phyloP scores from a whole-genome alignment of 2,888 invertebrate genomes.

The Calameuta idolon region DNA sequence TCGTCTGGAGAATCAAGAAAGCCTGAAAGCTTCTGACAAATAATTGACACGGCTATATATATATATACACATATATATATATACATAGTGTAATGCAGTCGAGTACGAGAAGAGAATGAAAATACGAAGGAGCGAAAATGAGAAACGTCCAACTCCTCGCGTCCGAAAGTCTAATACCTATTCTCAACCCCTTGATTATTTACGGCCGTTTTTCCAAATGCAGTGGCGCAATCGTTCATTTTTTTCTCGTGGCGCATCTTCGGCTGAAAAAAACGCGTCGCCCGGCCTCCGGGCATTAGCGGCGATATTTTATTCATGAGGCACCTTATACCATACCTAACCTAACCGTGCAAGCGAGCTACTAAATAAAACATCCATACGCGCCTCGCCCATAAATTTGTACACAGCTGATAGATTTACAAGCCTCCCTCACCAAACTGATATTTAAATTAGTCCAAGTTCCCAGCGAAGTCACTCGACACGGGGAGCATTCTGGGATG shows the following conservation, averaged over 20 bases:
- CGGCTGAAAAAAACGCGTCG: slow-evolving; percentile 59
- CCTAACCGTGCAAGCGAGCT: slow-evolving; percentile 52
- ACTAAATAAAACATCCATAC: slow-evolving; percentile 66
- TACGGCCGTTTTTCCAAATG: slow-evolving; percentile 55
- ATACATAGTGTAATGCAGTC: background rate
- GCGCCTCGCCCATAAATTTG: slow-evolving; percentile 63
- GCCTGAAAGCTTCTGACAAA: background rate
- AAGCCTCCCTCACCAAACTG: slow-evolving; percentile 63
- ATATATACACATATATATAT: background rate
- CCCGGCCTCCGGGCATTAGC: slow-evolving; percentile 63
- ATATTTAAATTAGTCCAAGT: slow-evolving; percentile 67
- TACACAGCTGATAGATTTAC: slow-evolving; percentile 65
- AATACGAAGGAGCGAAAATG: background rate
- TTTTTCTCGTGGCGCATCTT: slow-evolving; percentile 48
- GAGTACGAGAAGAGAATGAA: background rate
- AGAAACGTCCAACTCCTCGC: slow-evolving; percentile 2
- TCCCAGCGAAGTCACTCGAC: slow-evolving; percentile 46
- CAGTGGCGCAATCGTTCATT: slow-evolving; percentile 55
- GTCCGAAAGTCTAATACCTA: slow-evolving; percentile 6
- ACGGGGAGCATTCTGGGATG: background rate
- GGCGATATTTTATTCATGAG: slow-evolving; percentile 67
- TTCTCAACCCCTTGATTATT: slow-evolving; percentile 44
- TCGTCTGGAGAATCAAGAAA: background rate
- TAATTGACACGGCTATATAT: background rate
- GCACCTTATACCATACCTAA: slow-evolving; percentile 53